These are phyloP conservation scores for Kryptopterus vitreolus DNA, from an alignment of 2,797 vertebrate genomes.

Conservation along the genomic window DNA sequence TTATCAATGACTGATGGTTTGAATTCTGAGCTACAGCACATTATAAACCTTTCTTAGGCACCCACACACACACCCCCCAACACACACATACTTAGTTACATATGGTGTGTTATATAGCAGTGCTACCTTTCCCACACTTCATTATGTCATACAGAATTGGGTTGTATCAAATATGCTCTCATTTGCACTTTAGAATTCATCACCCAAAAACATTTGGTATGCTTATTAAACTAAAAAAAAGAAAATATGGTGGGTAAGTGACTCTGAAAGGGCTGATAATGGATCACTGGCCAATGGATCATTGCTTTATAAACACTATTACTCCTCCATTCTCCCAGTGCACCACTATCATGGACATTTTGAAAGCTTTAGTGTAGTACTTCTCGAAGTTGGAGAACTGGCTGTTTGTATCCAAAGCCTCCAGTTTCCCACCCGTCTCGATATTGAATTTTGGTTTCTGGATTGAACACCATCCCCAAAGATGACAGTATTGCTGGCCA, in stretches of 20 bases:
- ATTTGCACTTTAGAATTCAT: conserved; percentile 47
- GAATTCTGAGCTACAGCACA: not conserved
- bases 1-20: not conserved
- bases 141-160: conserved; percentile 3
- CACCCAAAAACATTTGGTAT: conserved; percentile 43
- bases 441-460: conserved; percentile 13
- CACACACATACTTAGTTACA: not conserved
- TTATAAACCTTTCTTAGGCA: not conserved
- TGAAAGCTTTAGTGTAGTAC: conserved; percentile 29
- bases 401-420: conserved; percentile 2
- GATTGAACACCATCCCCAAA: not conserved
- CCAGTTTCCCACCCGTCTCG: not conserved
- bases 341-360: conserved; percentile 31
- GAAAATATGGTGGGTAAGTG: conserved; percentile 30
- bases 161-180: conserved; percentile 17
- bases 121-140: not conserved
- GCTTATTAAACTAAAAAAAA: conserved; percentile 37
- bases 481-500: not conserved
- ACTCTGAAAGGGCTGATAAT: conserved; percentile 26
- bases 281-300: conserved; percentile 50
- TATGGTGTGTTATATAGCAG: conserved; percentile 2
- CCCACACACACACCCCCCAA: not conserved
- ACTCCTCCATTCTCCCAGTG: conserved; percentile 26
- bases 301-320: conserved; percentile 47
- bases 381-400: not conserved